These are phyloP conservation scores for Salmo trutta DNA, from an alignment of 2,797 vertebrate genomes.

Conservation along the genomic window DNA sequence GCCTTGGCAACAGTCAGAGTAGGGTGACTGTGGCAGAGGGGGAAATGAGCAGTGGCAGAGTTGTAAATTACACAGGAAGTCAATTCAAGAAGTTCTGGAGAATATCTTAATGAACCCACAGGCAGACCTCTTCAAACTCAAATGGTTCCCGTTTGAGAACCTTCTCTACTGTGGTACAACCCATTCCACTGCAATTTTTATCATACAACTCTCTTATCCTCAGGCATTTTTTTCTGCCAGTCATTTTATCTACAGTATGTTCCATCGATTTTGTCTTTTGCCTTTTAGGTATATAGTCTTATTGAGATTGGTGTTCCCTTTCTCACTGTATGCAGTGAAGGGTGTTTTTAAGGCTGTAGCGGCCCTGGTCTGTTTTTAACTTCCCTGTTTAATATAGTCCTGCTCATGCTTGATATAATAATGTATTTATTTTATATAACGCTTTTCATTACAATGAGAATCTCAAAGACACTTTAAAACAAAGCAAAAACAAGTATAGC, in stretches of 20 bases:
- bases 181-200: conserved; percentile 34
- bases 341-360: too few relatives aligned
- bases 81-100: conserved; percentile 35
- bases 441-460: too few relatives aligned
- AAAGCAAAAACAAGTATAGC: too few relatives aligned
- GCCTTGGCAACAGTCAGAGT: conserved; percentile 59
- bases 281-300: background rate
- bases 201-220: background rate
- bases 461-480: too few relatives aligned
- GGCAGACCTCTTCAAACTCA: conserved; percentile 51
- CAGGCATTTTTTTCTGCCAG: conserved; percentile 23
- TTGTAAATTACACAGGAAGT: conserved; percentile 74
- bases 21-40: conserved; percentile 54
- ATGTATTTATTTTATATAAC: too few relatives aligned
- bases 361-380: too few relatives aligned
- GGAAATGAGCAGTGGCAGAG: conserved; percentile 62
- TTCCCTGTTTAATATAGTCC: too few relatives aligned
- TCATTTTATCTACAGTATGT: conserved; percentile 27
- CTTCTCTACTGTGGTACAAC: conserved; percentile 47
- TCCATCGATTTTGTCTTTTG: background rate
- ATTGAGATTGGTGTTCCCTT: too few relatives aligned
- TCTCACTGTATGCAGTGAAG: too few relatives aligned
- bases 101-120: conserved; percentile 61
- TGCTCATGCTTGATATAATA: too few relatives aligned
- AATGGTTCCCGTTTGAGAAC: conserved; percentile 61